Percentiles rank a stretch among this genome's conserved stretches.
Conservation (phyloP, 2,797 vertebrate genomes). For the Dicrostonyx torquatus region DNA sequence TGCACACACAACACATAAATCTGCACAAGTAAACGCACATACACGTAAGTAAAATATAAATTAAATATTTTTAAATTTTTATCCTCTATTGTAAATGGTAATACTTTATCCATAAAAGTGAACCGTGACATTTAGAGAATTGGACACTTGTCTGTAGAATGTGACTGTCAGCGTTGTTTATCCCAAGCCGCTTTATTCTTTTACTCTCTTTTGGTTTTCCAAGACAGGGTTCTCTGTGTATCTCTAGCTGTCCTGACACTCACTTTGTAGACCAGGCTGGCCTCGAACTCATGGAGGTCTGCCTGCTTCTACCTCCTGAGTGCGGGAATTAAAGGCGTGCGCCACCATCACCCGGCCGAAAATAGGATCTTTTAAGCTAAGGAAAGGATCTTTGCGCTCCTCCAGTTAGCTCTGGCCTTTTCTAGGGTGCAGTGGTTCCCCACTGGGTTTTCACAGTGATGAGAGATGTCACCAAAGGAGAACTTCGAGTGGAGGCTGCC, state of each 20-base stretch:
- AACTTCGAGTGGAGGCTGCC: background rate
- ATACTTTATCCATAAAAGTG: background rate
- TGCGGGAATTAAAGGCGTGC: no score
- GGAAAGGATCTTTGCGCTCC: background rate
- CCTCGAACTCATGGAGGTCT: no score
- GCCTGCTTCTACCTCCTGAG: no score
- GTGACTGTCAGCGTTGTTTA: background rate
- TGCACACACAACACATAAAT: background rate
- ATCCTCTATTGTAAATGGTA: slow-evolving; percentile 29
- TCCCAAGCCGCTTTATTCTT: background rate
- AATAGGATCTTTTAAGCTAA: background rate
- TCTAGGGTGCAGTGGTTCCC: background rate
- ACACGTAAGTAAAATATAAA: background rate
- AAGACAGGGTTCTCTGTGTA: no score
- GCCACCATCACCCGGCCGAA: background rate
- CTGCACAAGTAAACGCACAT: background rate
- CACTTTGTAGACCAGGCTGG: no score
- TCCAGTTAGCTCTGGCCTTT: background rate
- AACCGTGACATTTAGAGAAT: background rate
- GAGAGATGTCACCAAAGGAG: background rate
- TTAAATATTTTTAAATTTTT: background rate
- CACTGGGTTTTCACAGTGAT: background rate
- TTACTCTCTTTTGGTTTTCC: background rate
- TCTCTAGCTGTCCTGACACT: no score
- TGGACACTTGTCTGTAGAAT: background rate